Conservation (phyloP, 2,888 invertebrate species). For the Subacronicta megacephala region DNA sequence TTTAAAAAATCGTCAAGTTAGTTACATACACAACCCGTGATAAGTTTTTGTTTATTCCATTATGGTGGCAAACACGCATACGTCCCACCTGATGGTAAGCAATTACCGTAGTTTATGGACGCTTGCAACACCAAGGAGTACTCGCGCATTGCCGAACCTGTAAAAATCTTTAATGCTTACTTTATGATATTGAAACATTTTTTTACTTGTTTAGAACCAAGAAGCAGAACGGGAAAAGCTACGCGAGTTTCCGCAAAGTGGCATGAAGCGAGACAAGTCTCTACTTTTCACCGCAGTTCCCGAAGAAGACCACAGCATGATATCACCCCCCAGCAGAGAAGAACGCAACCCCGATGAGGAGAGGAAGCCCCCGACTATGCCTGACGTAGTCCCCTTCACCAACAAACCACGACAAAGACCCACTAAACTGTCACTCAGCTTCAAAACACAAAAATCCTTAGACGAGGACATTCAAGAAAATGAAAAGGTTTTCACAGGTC, state of each 20-base stretch:
- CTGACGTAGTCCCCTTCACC: conserved; percentile 87
- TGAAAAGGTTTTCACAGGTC: conserved; percentile 90
- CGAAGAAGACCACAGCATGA: conserved; percentile 91
- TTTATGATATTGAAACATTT: no score
- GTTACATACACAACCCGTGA: no score
- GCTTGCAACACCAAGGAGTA: no score
- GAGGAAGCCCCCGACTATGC: conserved; percentile 77
- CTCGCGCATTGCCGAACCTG: no score
- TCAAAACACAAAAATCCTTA: conserved; percentile 88
- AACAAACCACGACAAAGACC: conserved; percentile 87
- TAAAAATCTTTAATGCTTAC: no score
- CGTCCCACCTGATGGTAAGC: no score
- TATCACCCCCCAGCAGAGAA: conserved; percentile 81
- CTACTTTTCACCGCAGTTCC: conserved; percentile 95
- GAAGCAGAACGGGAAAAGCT: conserved; percentile 85
- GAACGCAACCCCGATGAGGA: conserved; percentile 62
- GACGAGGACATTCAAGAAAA: conserved; percentile 89
- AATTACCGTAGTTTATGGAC: no score
- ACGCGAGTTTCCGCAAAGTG: conserved; percentile 83
- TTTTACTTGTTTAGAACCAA: no score
- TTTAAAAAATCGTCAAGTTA: no score
- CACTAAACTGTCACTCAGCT: conserved; percentile 89
- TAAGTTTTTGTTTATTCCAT: no score
- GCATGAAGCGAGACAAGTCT: conserved; percentile 94
- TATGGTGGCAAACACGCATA: no score